Base-by-base conservation (phyloP, 2,797 vertebrate species). In the Manis javanica region DNA sequence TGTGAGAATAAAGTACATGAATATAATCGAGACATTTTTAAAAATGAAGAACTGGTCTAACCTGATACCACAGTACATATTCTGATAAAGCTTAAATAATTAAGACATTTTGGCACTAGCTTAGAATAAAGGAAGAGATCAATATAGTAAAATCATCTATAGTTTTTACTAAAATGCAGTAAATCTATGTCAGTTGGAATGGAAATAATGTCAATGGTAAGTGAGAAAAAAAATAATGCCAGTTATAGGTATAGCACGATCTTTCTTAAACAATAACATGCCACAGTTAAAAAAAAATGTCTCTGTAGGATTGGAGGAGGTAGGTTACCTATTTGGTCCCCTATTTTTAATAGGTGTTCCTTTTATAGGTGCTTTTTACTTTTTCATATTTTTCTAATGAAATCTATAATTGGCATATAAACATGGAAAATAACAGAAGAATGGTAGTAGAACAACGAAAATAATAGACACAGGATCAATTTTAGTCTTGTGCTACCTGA, bases 81-180 rank as follows among this genome's bases (percentile, higher is more conserved):
- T 90, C 71, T 49, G 90, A 34, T 81, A 63, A 77, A 77, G 1
- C 9, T 42, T 85, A 90, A 74, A 24, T 37, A 88, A 90, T 53
- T 81, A 59, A 94, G 78, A 83, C 4, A 31, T 78, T 87, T 89
- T 91, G 53, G 24, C 16, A 42, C 37, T 83, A 26, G 5, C 8
- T 64, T 90, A 37, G 8, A 94, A 61, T 75, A 46, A 55, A 79
- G 29, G 4, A 46, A 46, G 46, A 46, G 46, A 46, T 46, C 9
- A n/a, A 19, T 72, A 19, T 59, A 85, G 81, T 39, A 21, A 94
- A 91, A 69, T 29, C 39, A 84, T 74, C 11, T 66, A 19, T 92
- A 82, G 14, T 74, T 78, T 81, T 64, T 61, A 71, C 82, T 87
- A 92, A 87, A 96, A 77, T 87, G 11, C 24, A 39, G 5, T 87